Evolutionary conservation across 2,113 vertebrate genomes (phyloP), one percentile per base, ranked within the genome.

Genomic region (Cariama cristata): DNA sequence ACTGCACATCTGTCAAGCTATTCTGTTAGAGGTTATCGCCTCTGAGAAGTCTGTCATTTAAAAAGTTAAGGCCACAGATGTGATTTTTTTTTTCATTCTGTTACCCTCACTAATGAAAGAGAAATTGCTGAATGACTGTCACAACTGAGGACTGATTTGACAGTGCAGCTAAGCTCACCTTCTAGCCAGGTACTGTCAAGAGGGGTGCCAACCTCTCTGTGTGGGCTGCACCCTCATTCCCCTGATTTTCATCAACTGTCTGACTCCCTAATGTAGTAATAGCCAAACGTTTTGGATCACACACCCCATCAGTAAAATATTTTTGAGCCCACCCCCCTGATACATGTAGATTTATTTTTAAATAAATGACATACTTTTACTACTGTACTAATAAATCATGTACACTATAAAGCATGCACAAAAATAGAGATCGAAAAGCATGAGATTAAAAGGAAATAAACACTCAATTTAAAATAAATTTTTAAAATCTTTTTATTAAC

Each of bases 181-280:
- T 52, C 68, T 42, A 79, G 55, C 11, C 20, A 86, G 8, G 7
- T 71, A 38, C 33, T 44, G 12, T 64, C 49, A 66, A 79, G 30
- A n/a, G 2, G 4, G 3, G 5, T 79, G 11, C 18, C 35, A 77
- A 12, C 2, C 3, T 15, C 4, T 53, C 28, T 0, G 0, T 1
- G 1, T 42, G 22, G 23, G 4, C 28, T 81, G 28, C 21, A 79
- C 9, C 7, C 8, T 81, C 40, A 72, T 64, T 79, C 18, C 12
- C 9, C 12, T 60, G 17, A 8, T 64, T 88, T 79, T 80, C 38
- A 24, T 21, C 17, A 62, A 4, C 19, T 53, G 3, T 42, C 53
- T 80, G 38, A 74, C 23, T 63, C 33, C 23, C 19, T 59, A 40
- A 53, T 40, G 28, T 32, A 83, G 28, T 8, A 30, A 13, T 45